These are phyloP conservation scores for Spermophilus dauricus DNA, from an alignment of 2,113 vertebrate genomes.

Conservation along the genomic window DNA sequence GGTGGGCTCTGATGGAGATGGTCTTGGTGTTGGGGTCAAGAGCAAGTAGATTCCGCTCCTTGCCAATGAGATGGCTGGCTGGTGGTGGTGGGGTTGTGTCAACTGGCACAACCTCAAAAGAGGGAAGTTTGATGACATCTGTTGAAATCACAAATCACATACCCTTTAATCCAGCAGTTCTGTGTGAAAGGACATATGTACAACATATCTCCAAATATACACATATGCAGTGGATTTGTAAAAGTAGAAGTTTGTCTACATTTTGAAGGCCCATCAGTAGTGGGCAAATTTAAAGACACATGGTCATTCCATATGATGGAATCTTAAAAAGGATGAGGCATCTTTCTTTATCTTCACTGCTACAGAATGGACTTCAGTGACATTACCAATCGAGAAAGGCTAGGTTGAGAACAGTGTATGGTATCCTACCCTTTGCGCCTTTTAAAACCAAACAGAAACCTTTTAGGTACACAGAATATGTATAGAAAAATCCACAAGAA, in stretches of 20 bases:
- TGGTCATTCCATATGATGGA: neutral
- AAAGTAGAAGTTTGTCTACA: neutral
- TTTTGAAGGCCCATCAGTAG: neutral
- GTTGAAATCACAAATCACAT: neutral
- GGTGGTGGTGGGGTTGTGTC: neutral
- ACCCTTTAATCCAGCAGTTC: neutral
- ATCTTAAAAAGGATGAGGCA: neutral
- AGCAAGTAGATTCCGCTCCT: neutral
- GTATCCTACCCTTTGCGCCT: neutral
- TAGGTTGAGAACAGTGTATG: neutral
- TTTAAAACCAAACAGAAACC: neutral
- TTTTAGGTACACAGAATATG: neutral
- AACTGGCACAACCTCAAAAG: neutral
- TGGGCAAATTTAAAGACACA: neutral
- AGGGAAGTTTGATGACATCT: neutral
- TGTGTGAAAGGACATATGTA: rapidly evolving
- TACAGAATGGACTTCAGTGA: neutral
- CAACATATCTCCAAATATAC: neutral
- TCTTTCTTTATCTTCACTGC: neutral
- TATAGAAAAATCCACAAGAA: neutral
- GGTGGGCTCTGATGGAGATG: neutral
- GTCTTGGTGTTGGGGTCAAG: neutral
- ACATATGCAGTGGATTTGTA: neutral
- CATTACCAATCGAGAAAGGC: neutral
- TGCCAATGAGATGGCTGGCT: neutral